Percentiles rank a stretch among this genome's conserved stretches.
These are phyloP conservation scores for Pseudochaenichthys georgianus DNA, from an alignment of 2,797 vertebrate species.

Conservation along the genomic window DNA sequence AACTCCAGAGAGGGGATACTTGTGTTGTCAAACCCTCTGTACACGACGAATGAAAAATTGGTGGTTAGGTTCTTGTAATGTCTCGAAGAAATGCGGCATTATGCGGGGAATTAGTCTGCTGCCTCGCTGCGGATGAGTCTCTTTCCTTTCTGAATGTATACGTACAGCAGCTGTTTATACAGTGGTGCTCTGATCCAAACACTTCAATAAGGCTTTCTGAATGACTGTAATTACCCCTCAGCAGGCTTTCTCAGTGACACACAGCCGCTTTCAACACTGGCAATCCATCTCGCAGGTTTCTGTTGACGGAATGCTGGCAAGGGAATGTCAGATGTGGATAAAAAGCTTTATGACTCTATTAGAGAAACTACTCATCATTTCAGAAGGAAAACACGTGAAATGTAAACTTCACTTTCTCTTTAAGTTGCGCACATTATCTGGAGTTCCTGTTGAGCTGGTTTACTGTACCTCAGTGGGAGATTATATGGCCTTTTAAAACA, in stretches of 20 bases:
- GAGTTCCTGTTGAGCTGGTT: conserved; percentile 9
- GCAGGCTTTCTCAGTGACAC: conserved; percentile 43
- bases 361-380: not conserved
- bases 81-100: conserved; percentile 54
- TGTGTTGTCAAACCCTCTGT: conserved; percentile 49
- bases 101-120: conserved; percentile 48
- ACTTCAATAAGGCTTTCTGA: conserved; percentile 51
- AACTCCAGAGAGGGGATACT: conserved; percentile 27
- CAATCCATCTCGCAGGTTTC: conserved; percentile 36
- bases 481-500: conserved; percentile 62
- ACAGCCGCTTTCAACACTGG: conserved; percentile 52
- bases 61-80: conserved; percentile 51
- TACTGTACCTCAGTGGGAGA: conserved; percentile 36
- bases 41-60: conserved; percentile 63
- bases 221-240: conserved; percentile 68
- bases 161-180: conserved; percentile 45
- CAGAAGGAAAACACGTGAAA: not conserved
- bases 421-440: conserved; percentile 36
- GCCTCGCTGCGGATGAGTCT: conserved; percentile 25
- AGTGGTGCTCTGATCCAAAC: conserved; percentile 55
- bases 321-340: conserved; percentile 26
- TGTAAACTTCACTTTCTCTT: conserved; percentile 6
- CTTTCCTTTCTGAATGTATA: conserved; percentile 29
- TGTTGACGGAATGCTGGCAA: conserved; percentile 33
- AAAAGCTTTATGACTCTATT: not conserved